Evolutionary conservation across 2,888 invertebrate species (phyloP), one percentile per base, ranked within the genome.

Genomic region (Noctua janthina): DNA sequence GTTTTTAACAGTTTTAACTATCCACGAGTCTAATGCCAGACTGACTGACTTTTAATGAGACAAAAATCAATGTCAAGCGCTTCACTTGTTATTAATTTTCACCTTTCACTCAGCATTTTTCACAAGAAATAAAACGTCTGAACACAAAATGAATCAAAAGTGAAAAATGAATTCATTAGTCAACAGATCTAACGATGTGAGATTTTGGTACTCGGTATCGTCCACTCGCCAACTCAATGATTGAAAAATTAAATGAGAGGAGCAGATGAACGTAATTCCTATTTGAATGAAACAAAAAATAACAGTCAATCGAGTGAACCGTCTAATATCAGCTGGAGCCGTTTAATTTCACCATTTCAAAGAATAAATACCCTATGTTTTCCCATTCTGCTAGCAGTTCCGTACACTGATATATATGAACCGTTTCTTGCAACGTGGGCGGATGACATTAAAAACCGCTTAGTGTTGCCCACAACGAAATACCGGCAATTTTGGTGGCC

Each of bases 361-460:
- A 80, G 74, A 83, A 86, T 90, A 86, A 81, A 80, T 74, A 81
- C 78, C 78, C 68, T 35, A 67, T 88, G 85, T 90, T 91, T 88
- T 86, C 88, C 88, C 84, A 87, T 87, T 90, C 85, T 83, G 78
- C 69, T 74, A 81, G 87, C 88, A 76, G 86, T 91, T 89, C 86
- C 88, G 88, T 91, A 83, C 89, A 83, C 90, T 91, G 91, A 92
- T 92, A 92, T 93, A 92, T 92, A 91, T 88, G 87, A 89, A 88
- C 88, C 91, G 91, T 93, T 94, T 94, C 94, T 94, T 92, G 91
- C 93, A 89, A 87, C 84, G 90, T 88, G 87, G 88, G 86, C 91
- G 93, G 93, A 93, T 93, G 94, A 94, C 95, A 95, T 95, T 95
- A 95, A 95, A 95, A 96, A 96, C 92, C 93, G 95, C 95, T 96